These are phyloP conservation scores for Pseudeuparius sepicola DNA, from an alignment of 2,888 invertebrate species.

Conservation along the genomic window DNA sequence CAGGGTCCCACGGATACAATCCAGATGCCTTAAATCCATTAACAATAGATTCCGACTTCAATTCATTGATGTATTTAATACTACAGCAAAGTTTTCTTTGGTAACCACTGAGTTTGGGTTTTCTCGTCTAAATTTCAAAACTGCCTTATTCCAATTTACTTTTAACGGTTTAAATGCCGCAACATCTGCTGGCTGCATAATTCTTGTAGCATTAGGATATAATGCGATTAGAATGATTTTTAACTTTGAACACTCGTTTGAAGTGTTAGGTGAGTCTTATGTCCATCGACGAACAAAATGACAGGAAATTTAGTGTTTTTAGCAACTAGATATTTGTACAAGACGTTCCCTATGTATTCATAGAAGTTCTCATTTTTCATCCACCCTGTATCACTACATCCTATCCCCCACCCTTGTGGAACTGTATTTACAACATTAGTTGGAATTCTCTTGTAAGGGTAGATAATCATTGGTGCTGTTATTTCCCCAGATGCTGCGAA, in stretches of 20 bases:
- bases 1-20: conserved; percentile 11
- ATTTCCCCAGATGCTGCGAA: conserved; percentile 12
- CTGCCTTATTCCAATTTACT: conserved; percentile 24
- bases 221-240: conserved; percentile 24
- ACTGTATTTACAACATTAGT: conserved; percentile 8
- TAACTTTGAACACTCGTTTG: conserved; percentile 13
- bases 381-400: conserved; percentile 14
- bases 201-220: conserved; percentile 26
- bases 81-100: conserved; percentile 15
- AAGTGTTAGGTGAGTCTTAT: conserved; percentile 13
- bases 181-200: conserved; percentile 23
- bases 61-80: conserved; percentile 13
- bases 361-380: conserved; percentile 35
- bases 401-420: conserved; percentile 14
- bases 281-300: conserved; percentile 32
- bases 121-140: conserved; percentile 26
- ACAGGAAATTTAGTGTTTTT: conserved; percentile 27
- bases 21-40: conserved; percentile 16
- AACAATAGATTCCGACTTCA: conserved; percentile 7
- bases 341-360: conserved; percentile 30
- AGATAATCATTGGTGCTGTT: conserved; percentile 6
- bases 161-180: conserved; percentile 26
- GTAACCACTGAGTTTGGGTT: conserved; percentile 17
- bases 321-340: conserved; percentile 30
- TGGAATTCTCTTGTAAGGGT: conserved; percentile 7